Evolutionary conservation across 2,888 invertebrate genomes (phyloP).

Genomic region (Rhimphoctona megacephalus): DNA sequence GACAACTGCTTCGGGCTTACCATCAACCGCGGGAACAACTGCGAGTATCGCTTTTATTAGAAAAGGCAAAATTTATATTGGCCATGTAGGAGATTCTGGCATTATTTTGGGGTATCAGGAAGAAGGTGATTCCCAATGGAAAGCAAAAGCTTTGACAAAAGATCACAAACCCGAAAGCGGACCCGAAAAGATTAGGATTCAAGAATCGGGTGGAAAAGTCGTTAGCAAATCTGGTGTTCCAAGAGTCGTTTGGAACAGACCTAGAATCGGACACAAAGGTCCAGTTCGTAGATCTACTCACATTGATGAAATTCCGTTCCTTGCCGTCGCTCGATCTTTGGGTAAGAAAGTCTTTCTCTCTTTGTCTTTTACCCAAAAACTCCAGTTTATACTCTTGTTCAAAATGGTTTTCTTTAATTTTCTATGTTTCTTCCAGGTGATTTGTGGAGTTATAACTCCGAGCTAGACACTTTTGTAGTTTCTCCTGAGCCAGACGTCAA

Average conservation of each 20-base stretch:
- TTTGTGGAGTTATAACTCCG: slow-evolving; percentile 98
- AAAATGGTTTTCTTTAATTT: background rate
- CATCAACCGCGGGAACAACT: slow-evolving; percentile 99
- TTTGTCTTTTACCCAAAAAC: background rate
- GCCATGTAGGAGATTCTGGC: slow-evolving; percentile 99
- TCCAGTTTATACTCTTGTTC: background rate
- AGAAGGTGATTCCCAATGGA: slow-evolving; percentile 90
- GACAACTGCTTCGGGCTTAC: slow-evolving; percentile 96
- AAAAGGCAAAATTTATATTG: slow-evolving; percentile 97
- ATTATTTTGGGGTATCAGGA: slow-evolving; percentile 95
- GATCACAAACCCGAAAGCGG: slow-evolving; percentile 98
- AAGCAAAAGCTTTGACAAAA: slow-evolving; percentile 92
- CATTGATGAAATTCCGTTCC: slow-evolving; percentile 97
- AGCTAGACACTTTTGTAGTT: slow-evolving; percentile 96
- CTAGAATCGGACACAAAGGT: slow-evolving; percentile 93
- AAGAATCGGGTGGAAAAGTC: slow-evolving; percentile 93
- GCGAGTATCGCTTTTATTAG: slow-evolving; percentile 98
- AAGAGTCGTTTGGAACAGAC: slow-evolving; percentile 98
- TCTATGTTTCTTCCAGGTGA: slow-evolving; percentile 88
- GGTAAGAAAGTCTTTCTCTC: slow-evolving; percentile 85
- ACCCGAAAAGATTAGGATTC: slow-evolving; percentile 93
- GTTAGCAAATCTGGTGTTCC: slow-evolving; percentile 94
- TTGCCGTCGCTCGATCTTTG: slow-evolving; percentile 97
- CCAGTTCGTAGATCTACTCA: slow-evolving; percentile 95
- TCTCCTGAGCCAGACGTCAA: slow-evolving; percentile 98